A percentile compares a stretch with the other conserved stretches of the same genome.
Evolutionary conservation across 53 echinoderm and acorn worm genomes (phyloP).

Genomic region (Zoroaster sp.): DNA sequence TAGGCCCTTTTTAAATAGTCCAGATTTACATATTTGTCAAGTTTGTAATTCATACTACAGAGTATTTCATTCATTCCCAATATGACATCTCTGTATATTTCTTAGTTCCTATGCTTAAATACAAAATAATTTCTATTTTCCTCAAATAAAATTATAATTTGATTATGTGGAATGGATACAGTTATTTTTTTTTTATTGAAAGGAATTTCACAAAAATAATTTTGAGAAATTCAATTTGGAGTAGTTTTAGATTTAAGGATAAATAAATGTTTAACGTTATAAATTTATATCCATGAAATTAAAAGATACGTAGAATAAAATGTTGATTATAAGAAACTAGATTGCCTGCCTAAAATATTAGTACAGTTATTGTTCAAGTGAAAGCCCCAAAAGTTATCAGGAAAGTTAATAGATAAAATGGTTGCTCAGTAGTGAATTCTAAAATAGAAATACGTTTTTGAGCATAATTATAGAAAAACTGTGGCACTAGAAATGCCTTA

Average conservation of each 20-base stretch:
- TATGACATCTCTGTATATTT: too few relatives aligned
- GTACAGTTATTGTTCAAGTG: constrained; percentile 10
- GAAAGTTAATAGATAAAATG: background rate
- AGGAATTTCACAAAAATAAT: background rate
- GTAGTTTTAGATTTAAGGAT: background rate
- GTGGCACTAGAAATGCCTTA: background rate
- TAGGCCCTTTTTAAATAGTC: too few relatives aligned
- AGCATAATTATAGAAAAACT: background rate
- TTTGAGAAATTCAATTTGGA: background rate
- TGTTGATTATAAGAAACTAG: constrained; percentile 4
- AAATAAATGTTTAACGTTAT: background rate
- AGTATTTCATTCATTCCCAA: too few relatives aligned
- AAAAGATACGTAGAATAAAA: background rate
- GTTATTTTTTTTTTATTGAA: background rate
- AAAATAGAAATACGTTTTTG: background rate
- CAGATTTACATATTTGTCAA: too few relatives aligned
- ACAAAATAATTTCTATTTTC: too few relatives aligned
- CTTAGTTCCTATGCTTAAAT: too few relatives aligned
- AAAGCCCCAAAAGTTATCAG: background rate
- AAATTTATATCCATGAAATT: background rate
- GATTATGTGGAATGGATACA: constrained; percentile 44
- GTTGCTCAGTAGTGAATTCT: background rate
- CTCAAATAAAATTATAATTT: too few relatives aligned
- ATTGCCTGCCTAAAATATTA: background rate
- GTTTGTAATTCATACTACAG: too few relatives aligned